Evolutionary conservation across 2,888 invertebrate genomes (phyloP).

Genomic region (Escarpia spicata): DNA sequence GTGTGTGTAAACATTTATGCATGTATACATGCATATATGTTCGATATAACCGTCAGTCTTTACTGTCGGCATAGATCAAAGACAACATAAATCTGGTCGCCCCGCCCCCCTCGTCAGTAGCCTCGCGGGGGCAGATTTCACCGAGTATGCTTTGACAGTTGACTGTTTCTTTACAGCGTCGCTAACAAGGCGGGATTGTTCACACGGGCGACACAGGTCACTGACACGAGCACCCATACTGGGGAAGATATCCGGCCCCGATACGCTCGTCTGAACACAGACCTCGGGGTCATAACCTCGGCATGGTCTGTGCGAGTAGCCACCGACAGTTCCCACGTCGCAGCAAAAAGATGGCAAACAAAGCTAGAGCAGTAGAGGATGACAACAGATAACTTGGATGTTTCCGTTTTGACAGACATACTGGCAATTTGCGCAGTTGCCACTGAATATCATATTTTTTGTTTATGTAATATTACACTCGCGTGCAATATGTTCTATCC

Average conservation of each 20-base stretch:
- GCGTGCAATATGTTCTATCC: no score
- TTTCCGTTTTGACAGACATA: no score
- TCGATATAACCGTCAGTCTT: neutral
- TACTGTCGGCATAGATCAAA: neutral
- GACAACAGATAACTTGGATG: neutral
- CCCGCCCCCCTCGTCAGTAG: neutral
- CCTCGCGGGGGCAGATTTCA: neutral
- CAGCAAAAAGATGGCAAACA: neutral
- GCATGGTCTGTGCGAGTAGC: neutral
- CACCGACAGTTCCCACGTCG: neutral
- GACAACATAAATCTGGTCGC: neutral
- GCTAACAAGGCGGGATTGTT: slow-evolving; percentile 11
- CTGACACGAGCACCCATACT: neutral
- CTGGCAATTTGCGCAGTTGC: no score
- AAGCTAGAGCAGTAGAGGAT: no score
- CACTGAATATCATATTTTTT: no score
- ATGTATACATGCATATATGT: neutral
- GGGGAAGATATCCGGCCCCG: neutral
- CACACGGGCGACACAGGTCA: neutral
- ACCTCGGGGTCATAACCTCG: neutral
- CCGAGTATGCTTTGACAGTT: neutral
- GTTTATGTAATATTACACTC: no score
- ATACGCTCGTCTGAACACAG: neutral
- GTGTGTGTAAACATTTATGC: neutral
- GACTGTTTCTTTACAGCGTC: neutral